Evolutionary conservation across 2,888 invertebrate genomes (phyloP).

Genomic region (Clunio marinus): DNA sequence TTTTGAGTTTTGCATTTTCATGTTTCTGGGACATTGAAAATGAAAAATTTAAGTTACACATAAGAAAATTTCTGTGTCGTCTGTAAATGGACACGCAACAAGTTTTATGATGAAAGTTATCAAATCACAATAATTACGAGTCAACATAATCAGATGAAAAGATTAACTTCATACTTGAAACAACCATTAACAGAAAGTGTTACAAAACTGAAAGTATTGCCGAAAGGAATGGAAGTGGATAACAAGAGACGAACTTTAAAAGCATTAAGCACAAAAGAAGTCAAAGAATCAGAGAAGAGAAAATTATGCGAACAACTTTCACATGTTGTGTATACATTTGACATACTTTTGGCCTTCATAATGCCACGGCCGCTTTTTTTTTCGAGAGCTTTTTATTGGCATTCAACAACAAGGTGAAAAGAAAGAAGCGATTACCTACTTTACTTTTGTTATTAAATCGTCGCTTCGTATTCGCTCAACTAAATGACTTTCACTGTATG

Average conservation of each 20-base stretch:
- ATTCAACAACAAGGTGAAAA: background rate
- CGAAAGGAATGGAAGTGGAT: background rate
- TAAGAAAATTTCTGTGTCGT: too few species aligned
- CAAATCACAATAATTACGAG: too few species aligned
- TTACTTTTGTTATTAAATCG: constrained; percentile 16
- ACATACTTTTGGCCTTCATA: constrained; percentile 24
- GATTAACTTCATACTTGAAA: too few species aligned
- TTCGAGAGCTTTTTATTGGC: background rate
- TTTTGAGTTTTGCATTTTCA: too few species aligned
- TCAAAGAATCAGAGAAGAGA: constrained; percentile 15
- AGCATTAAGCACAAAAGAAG: background rate
- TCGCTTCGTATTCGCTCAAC: background rate
- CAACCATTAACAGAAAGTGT: too few species aligned
- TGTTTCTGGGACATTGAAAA: too few species aligned
- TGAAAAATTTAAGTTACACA: too few species aligned
- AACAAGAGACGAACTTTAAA: background rate
- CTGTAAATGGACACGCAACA: too few species aligned
- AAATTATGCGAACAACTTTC: constrained; percentile 38
- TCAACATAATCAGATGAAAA: too few species aligned
- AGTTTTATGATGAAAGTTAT: too few species aligned
- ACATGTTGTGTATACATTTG: constrained; percentile 31
- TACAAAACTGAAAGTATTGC: constrained; percentile 26
- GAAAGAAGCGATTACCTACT: constrained; percentile 13
- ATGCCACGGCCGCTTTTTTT: constrained; percentile 17
- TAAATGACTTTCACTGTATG: constrained; percentile 30